Base-by-base conservation (phyloP, 2,888 invertebrate species). In the Tanypteryx hageni region DNA sequence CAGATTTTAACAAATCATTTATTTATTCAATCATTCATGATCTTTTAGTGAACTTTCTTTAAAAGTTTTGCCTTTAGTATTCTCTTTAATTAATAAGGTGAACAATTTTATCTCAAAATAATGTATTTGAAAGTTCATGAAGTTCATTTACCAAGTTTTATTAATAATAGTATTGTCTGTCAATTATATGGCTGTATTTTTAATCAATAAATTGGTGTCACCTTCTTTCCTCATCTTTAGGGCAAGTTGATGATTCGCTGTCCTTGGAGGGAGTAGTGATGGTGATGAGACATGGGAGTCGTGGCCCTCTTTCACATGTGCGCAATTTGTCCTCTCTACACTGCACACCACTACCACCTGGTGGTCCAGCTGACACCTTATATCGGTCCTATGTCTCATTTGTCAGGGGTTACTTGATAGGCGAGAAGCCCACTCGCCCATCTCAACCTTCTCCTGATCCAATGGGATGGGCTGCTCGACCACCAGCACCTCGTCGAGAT, bases 241-340 rank as follows among this genome's bases (percentile, higher is more conserved):
- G 96, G 94, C 94, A 95, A 94, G 94, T 96, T 94, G 95, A 95
- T 93, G 96, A 96, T 22, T 96, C 96, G 92, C 96, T 97, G 96
- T 95, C 96, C 82, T 95, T 98, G 81, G 97, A 97, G 94, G 97
- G 97, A 9, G 96, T 98, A 4, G 94, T 98, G 81, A 96, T 98
- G 92, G 95, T 98, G 89, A 97, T 98, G 8, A 96, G 99, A 22
- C 99, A 99, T 94, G 99, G 99, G 0, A 99, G 99, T 94, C 96
- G 99, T 91, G 98, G 98, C 0, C 98, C 99, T 0, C 96, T 99
- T 93, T 97, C 98, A 14, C 98, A 98, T 94, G 96, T 99, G 0
- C 96, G 97, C 92, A 97, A 97, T 93, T 97, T 98, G 76, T 97
- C 97, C 92, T 96, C 96, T 92, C 96, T 99, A 27, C 97, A 98